Conservation (phyloP, 2,797 vertebrate genomes). For the Mus minutoides region DNA sequence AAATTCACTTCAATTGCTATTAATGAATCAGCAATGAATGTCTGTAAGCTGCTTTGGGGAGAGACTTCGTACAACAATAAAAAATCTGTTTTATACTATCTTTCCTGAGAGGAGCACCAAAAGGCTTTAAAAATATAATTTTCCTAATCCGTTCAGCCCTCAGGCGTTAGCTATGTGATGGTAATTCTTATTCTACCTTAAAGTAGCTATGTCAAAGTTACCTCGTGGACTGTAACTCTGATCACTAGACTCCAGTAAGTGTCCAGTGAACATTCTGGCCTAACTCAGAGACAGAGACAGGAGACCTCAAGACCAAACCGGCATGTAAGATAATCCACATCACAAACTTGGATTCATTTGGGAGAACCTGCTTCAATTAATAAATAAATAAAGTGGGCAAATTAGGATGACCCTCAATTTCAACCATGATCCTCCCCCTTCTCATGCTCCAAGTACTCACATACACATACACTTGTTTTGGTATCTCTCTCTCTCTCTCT, state of each 20-base stretch:
- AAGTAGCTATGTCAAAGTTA: background rate
- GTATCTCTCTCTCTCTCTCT: too few species aligned
- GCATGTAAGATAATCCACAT: background rate
- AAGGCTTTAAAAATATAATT: constrained; percentile 57
- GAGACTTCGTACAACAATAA: background rate
- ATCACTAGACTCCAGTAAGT: too few species aligned
- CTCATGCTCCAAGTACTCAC: too few species aligned
- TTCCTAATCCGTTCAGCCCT: constrained; percentile 19
- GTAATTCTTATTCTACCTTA: background rate
- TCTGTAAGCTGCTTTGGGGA: background rate
- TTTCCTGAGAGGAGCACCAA: constrained; percentile 4
- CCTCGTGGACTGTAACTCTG: background rate
- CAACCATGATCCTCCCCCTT: background rate
- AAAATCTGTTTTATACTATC: background rate
- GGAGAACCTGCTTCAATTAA: background rate
- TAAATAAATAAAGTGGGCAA: too few species aligned
- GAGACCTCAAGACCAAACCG: background rate
- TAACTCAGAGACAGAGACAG: background rate
- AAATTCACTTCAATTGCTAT: background rate
- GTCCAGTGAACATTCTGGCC: background rate
- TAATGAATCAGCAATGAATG: background rate
- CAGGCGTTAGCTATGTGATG: background rate
- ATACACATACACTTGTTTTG: background rate
- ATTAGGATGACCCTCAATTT: background rate
- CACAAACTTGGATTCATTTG: background rate